These are phyloP conservation scores for Pedionomus torquatus DNA, from an alignment of 2,113 vertebrate species.

Conservation along the genomic window DNA sequence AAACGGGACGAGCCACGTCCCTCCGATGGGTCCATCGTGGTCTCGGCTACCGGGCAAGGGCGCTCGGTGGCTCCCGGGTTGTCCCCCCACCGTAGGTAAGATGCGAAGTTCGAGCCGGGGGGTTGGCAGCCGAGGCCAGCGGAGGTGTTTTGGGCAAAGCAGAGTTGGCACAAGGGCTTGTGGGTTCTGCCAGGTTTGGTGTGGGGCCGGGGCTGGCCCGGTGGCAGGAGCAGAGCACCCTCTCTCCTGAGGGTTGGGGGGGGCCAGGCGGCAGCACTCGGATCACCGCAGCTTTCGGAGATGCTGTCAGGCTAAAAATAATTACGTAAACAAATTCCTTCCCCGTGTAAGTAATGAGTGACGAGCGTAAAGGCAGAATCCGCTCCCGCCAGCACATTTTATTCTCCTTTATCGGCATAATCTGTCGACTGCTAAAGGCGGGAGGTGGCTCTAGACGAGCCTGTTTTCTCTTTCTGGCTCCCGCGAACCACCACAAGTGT, in stretches of 20 bases:
- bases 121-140: not conserved
- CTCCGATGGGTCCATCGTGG: rapidly evolving
- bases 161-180: not conserved
- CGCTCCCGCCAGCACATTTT: constrained; percentile 30
- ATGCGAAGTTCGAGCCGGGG: not conserved
- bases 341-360: not conserved
- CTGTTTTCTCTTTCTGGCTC: constrained; percentile 13
- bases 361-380: not conserved
- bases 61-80: not conserved
- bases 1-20: not conserved
- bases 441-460: constrained; percentile 29
- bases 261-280: not conserved
- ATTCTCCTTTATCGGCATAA: not conserved
- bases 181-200: not conserved
- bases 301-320: constrained; percentile 28
- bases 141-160: rapidly evolving
- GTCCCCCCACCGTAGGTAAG: rapidly evolving
- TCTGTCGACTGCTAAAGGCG: not conserved
- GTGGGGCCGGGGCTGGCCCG: rapidly evolving
- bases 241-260: not conserved
- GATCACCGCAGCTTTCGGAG: not conserved
- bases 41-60: not conserved
- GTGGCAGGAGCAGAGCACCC: not conserved
- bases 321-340: constrained; percentile 29
- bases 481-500: constrained; percentile 8